These are phyloP conservation scores for Drosophila malerkotliana DNA, from an alignment of 1,140 invertebrate genomes.

Conservation along the genomic window DNA sequence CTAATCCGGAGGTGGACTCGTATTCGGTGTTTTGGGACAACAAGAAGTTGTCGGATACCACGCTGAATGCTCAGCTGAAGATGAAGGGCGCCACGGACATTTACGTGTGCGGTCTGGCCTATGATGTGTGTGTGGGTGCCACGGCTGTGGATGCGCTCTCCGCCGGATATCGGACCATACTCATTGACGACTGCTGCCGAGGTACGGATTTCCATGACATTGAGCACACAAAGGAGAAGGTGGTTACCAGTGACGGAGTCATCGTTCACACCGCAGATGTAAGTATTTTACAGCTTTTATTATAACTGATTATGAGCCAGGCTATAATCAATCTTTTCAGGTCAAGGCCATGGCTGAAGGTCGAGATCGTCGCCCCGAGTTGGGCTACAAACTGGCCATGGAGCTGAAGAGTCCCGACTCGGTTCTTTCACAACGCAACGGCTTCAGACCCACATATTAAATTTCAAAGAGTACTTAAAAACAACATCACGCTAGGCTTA, in stretches of 20 bases:
- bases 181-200: conserved; percentile 95
- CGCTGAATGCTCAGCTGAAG: conserved; percentile 91
- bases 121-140: conserved; percentile 98
- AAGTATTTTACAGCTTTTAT: not conserved
- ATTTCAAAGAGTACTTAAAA: conserved; percentile 1
- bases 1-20: conserved; percentile 96
- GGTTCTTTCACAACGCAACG: conserved; percentile 79
- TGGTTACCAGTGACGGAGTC: conserved; percentile 90
- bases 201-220: conserved; percentile 94
- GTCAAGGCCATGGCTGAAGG: conserved; percentile 94
- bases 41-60: conserved; percentile 94
- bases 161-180: conserved; percentile 94
- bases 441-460: conserved; percentile 68
- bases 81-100: conserved; percentile 94
- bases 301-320: no score
- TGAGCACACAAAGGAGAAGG: conserved; percentile 90
- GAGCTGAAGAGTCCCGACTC: conserved; percentile 88
- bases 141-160: conserved; percentile 94
- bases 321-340: conserved; percentile 77
- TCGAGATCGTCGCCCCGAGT: conserved; percentile 91
- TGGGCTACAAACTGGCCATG: conserved; percentile 94
- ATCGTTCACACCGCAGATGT: conserved; percentile 90
- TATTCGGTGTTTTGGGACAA: conserved; percentile 99
- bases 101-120: conserved; percentile 97
- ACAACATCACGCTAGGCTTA: conserved; percentile 40